These are phyloP conservation scores for Aporophyla lueneburgensis DNA, from an alignment of 2,888 invertebrate species.

Conservation along the genomic window DNA sequence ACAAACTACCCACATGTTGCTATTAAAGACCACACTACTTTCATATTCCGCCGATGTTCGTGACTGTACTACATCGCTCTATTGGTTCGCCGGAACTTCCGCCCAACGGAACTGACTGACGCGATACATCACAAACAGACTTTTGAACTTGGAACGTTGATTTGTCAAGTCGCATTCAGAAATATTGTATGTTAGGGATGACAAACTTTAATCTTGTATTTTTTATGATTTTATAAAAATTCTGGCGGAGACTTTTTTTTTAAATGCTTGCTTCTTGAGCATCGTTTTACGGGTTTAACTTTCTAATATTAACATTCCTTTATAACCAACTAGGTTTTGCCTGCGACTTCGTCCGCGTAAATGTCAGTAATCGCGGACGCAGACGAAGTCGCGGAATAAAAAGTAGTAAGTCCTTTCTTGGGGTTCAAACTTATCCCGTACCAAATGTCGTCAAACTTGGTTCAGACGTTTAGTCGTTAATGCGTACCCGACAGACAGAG, in stretches of 20 bases:
- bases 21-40: constrained; percentile 44
- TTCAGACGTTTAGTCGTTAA: too few relatives aligned
- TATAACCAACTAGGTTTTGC: too few relatives aligned
- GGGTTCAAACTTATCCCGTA: too few relatives aligned
- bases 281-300: too few relatives aligned
- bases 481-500: too few relatives aligned
- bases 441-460: too few relatives aligned
- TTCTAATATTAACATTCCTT: too few relatives aligned
- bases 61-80: constrained; percentile 59
- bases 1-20: constrained; percentile 53
- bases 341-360: too few relatives aligned
- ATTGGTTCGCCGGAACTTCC: constrained; percentile 76
- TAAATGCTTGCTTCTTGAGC: too few relatives aligned
- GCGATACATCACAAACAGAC: constrained; percentile 71
- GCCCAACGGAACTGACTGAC: constrained; percentile 77
- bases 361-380: too few relatives aligned
- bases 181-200: constrained; percentile 41
- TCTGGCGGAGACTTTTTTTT: background rate
- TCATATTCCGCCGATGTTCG: constrained; percentile 43
- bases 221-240: background rate
- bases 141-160: constrained; percentile 57
- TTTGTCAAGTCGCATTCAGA: constrained; percentile 50
- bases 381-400: too few relatives aligned
- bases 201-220: background rate
- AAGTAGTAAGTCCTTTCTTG: too few relatives aligned